phyloP scores from a whole-genome alignment of 2,797 vertebrate genomes.

The Acrossocheilus wenchowensis region DNA sequence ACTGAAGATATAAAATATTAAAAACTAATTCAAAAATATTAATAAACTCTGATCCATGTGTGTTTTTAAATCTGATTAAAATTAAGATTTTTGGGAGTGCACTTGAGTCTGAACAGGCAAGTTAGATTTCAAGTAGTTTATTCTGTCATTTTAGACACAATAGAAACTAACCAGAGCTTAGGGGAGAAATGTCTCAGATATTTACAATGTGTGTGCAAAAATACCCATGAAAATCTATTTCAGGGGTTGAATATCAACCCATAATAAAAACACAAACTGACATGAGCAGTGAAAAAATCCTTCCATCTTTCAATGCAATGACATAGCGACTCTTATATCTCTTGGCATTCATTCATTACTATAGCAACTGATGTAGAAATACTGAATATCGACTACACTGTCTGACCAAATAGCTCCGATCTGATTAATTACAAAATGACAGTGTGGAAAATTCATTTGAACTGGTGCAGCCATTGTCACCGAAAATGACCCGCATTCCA shows the following conservation, averaged over 20 bases:
- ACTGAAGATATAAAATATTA: not conserved
- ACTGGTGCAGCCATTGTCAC: not conserved
- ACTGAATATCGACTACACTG: not conserved
- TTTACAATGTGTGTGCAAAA: not conserved
- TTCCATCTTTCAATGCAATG: not conserved
- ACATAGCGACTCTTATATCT: not conserved
- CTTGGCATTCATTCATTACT: not conserved
- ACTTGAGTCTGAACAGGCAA: not conserved
- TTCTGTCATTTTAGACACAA: not conserved
- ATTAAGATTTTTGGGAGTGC: not conserved
- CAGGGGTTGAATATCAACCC: not conserved
- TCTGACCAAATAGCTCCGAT: not conserved
- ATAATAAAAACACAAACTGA: not conserved
- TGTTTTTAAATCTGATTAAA: not conserved
- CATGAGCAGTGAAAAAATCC: not conserved
- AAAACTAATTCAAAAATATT: not conserved
- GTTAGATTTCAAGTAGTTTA: not conserved
- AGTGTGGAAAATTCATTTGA: not conserved
- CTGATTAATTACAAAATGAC: not conserved
- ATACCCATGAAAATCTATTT: not conserved
- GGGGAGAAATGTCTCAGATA: not conserved
- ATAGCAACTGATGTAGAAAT: slow-evolving; percentile 1
- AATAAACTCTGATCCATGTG: not conserved
- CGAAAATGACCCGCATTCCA: not conserved
- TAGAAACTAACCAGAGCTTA: not conserved